Evolutionary conservation across 2,888 invertebrate species (phyloP), one percentile per base, ranked within the genome.

Genomic region (Hydroisotoma schaefferi): DNA sequence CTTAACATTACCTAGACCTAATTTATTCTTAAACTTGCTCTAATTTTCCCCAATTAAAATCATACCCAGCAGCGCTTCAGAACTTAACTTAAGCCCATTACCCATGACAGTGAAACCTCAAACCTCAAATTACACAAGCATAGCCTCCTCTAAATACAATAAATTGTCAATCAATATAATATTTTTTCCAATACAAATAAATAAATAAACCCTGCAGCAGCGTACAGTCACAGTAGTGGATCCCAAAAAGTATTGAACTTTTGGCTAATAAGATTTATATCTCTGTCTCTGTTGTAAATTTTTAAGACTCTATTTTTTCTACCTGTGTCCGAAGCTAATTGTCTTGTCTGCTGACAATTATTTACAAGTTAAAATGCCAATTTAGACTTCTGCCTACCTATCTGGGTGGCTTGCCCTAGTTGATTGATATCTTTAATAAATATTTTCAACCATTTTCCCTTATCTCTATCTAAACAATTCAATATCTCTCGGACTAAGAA

Each of bases 1-100:
- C n/a, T n/a, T n/a, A n/a, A n/a, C n/a, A 20, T 46, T 20, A 52
- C 52, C 52, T 52, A 52, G 52, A 52, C 52, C 52, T 52, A 18
- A 52, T 52, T 52, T 23, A 6, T 23, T 25, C 23, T 23, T 4
- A 20, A 22, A 23, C 20, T 46, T 23, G 46, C 5, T 4, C 46
- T 23, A 46, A n/a, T 46, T 46, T 46, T 46, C 46, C 25, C 23
- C 46, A 46, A 46, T 46, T 46, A 46, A 25, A 46, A 10, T 23
- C 15, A 20, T 25, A 5, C 15, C 46, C 46, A 22, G 25, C 23
- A 46, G 46, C 46, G 46, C 20, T 23, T 8, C 20, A 46, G 25
- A 46, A 46, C 20, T 23, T 46, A 46, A 3, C 15, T 22, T 23
- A 23, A 8, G 20, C 12, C 22, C 25, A 23, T 46, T 25, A 40